These are phyloP conservation scores for Chloroclystis v-ata DNA, from an alignment of 2,888 invertebrate species.

Conservation along the genomic window DNA sequence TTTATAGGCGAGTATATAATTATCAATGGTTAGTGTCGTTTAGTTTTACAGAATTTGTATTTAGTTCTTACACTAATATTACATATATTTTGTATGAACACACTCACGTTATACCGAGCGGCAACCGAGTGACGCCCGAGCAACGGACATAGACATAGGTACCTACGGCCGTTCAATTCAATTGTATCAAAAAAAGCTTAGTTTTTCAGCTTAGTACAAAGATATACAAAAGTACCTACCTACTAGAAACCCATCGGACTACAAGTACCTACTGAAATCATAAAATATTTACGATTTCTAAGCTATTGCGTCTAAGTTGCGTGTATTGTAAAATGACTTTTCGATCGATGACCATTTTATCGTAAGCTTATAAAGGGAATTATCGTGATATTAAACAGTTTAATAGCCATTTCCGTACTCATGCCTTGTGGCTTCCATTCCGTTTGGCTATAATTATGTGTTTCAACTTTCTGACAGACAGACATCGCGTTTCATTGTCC, in stretches of 20 bases:
- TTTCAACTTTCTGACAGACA: slow-evolving; percentile 18
- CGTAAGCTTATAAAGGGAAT: slow-evolving; percentile 35
- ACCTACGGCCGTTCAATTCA: too few relatives aligned
- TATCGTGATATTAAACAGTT: slow-evolving; percentile 44
- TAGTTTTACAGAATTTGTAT: too few relatives aligned
- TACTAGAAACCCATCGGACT: slow-evolving; percentile 17
- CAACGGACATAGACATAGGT: too few relatives aligned
- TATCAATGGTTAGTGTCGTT: too few relatives aligned
- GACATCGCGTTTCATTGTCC: slow-evolving; percentile 22
- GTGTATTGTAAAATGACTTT: slow-evolving; percentile 39
- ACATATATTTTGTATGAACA: too few relatives aligned
- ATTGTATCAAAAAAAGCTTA: background rate
- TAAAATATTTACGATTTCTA: slow-evolving; percentile 40
- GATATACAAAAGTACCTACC: too few relatives aligned
- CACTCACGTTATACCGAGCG: too few relatives aligned
- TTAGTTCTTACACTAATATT: too few relatives aligned
- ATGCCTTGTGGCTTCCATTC: slow-evolving; percentile 16
- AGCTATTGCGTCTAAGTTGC: slow-evolving; percentile 41
- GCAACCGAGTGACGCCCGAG: too few relatives aligned
- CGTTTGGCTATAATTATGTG: slow-evolving; percentile 25
- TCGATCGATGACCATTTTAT: slow-evolving; percentile 38
- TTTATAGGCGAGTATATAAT: too few relatives aligned
- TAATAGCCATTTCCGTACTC: slow-evolving; percentile 35
- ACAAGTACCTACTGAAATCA: slow-evolving; percentile 16
- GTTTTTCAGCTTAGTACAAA: too few relatives aligned